Evolutionary conservation across 2,113 vertebrate species (phyloP).

Genomic region (Centropus unirufus): DNA sequence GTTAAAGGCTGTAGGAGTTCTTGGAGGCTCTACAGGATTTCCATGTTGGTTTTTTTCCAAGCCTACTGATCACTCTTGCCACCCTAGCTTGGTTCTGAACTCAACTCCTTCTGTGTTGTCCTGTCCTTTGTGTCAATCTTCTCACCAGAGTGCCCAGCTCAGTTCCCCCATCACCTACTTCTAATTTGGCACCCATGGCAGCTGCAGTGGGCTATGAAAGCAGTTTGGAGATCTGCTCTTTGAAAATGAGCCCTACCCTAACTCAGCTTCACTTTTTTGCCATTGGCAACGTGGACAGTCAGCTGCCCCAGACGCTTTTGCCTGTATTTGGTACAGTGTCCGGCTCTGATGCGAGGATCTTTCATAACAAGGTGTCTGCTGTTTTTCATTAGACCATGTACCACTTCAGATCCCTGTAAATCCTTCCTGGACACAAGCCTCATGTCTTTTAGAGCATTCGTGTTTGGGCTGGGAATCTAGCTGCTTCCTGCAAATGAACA

Average conservation of each 20-base stretch:
- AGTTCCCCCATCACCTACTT: neutral
- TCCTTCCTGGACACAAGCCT: neutral
- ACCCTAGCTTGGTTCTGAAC: neutral
- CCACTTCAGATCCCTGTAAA: neutral
- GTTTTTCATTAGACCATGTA: neutral
- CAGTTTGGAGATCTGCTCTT: neutral
- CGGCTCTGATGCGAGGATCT: neutral
- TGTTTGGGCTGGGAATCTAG: neutral
- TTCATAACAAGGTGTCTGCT: neutral
- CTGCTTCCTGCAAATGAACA: neutral
- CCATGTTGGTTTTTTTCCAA: neutral
- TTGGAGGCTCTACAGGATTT: neutral
- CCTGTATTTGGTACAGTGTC: accelerated
- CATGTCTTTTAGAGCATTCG: accelerated
- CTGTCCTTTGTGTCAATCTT: neutral
- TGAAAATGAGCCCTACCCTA: accelerated
- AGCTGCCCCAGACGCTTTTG: neutral
- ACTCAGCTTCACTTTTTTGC: neutral
- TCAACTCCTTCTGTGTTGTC: neutral
- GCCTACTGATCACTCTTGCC: neutral
- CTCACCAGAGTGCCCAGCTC: neutral
- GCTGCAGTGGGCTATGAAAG: neutral
- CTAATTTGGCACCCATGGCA: neutral
- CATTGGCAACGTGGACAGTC: accelerated
- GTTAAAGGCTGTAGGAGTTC: neutral